phyloP scores from a whole-genome alignment of 2,797 vertebrate genomes.

The Rallus crepitans region DNA sequence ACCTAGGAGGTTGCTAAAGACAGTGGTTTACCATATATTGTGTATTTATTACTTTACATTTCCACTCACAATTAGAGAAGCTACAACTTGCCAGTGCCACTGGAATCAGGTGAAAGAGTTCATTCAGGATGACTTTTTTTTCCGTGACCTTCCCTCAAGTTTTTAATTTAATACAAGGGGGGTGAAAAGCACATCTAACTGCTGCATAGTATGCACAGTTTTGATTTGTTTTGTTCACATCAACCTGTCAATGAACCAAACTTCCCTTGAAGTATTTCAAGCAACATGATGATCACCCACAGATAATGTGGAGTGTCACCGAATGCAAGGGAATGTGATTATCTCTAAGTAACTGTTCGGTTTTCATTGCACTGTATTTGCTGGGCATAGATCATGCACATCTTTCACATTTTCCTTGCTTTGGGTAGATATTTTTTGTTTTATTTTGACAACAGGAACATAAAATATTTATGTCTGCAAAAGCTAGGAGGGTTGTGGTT shows the following conservation, averaged over 20 bases:
- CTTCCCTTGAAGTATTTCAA: conserved; percentile 8
- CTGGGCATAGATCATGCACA: not conserved
- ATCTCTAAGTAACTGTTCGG: not conserved
- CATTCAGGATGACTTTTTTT: not conserved
- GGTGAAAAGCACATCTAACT: not conserved
- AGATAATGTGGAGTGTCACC: not conserved
- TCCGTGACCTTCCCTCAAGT: not conserved
- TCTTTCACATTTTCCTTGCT: not conserved
- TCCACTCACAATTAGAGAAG: not conserved
- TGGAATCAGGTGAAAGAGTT: conserved; percentile 19
- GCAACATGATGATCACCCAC: not conserved
- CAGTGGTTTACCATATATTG: not conserved
- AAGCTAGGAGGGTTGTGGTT: not conserved
- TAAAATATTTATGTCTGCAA: not conserved
- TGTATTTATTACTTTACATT: conserved; percentile 60
- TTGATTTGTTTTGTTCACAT: not conserved
- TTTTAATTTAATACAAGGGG: not conserved
- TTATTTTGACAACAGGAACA: not conserved
- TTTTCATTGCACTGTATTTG: not conserved
- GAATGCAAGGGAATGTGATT: not conserved
- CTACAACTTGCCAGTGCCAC: conserved; percentile 22
- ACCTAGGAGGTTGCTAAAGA: conserved; percentile 2
- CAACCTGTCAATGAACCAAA: not conserved
- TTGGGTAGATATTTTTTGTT: not conserved
- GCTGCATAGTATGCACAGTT: not conserved